Percentiles rank a stretch among this genome's conserved stretches.
Evolutionary conservation across 2,113 vertebrate species (phyloP).

Genomic region (Pterocles orientalis): DNA sequence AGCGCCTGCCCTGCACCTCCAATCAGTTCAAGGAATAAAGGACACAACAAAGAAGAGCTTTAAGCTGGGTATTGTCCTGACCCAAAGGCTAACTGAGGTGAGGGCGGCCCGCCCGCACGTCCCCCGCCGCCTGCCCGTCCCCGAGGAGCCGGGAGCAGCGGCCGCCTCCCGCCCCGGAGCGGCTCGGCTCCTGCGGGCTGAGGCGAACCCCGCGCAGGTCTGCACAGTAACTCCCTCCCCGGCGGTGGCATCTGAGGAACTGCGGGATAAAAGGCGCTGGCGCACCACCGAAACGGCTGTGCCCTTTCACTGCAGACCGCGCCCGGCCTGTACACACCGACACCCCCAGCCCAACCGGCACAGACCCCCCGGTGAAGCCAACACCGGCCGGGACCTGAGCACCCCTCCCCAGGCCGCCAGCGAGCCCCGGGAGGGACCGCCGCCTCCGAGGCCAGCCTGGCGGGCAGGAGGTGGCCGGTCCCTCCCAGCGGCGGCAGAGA

Average conservation of each 20-base stretch:
- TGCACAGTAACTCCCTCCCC: background rate
- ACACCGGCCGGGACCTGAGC: background rate
- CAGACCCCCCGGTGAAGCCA: background rate
- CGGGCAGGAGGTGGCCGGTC: background rate
- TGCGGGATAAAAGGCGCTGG: background rate
- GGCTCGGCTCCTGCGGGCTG: background rate
- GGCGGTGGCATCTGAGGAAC: background rate
- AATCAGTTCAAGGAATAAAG: fast-evolving
- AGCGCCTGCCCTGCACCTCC: background rate
- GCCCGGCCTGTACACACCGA: too few relatives aligned
- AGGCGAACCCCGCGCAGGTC: background rate
- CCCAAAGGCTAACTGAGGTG: background rate
- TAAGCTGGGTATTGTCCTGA: background rate
- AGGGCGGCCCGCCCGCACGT: too few relatives aligned
- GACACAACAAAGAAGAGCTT: background rate
- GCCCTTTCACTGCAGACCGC: too few relatives aligned
- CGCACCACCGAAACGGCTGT: background rate
- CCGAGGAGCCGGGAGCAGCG: fast-evolving
- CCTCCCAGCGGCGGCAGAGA: background rate
- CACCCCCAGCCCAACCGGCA: background rate
- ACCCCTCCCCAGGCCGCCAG: background rate
- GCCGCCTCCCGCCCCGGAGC: background rate
- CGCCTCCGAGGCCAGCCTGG: background rate
- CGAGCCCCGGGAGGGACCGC: background rate
- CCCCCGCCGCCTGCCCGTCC: background rate